phyloP scores from a whole-genome alignment of 2,888 invertebrate genomes.

The Papilio protenor region DNA sequence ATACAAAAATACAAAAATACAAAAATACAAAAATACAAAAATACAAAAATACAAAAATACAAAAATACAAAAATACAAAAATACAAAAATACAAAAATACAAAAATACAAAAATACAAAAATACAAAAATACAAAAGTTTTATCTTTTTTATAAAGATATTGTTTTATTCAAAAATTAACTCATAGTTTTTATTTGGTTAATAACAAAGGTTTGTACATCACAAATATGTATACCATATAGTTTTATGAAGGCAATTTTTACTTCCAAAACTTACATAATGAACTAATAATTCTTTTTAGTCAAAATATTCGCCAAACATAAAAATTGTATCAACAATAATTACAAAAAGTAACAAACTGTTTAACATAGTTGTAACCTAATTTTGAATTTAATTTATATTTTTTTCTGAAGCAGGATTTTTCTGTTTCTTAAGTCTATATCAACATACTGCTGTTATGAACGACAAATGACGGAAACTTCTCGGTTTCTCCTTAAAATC shows the following conservation, averaged over 20 bases:
- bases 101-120: too few species aligned
- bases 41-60: too few species aligned
- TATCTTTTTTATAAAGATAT: conserved; percentile 16
- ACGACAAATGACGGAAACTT: not conserved
- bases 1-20: too few species aligned
- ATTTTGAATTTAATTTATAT: not conserved
- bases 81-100: too few species aligned
- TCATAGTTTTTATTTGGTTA: not conserved
- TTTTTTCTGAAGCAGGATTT: not conserved
- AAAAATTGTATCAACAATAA: not conserved
- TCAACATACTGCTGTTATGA: not conserved
- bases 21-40: too few species aligned
- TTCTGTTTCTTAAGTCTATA: not conserved
- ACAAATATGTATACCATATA: too few species aligned
- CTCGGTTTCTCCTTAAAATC: conserved; percentile 4
- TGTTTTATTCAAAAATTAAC: conserved; percentile 10
- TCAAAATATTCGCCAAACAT: not conserved
- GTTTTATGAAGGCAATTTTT: too few species aligned
- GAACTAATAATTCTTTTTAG: too few species aligned
- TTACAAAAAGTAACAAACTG: not conserved
- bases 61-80: too few species aligned
- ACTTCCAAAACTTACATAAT: too few species aligned
- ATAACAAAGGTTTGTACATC: not conserved
- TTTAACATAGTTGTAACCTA: not conserved
- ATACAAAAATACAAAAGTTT: too few species aligned